A percentile compares a stretch with the other conserved stretches of the same genome.
Conservation (phyloP, 2,888 invertebrate species). For the Drosophila nr. fundita region DNA sequence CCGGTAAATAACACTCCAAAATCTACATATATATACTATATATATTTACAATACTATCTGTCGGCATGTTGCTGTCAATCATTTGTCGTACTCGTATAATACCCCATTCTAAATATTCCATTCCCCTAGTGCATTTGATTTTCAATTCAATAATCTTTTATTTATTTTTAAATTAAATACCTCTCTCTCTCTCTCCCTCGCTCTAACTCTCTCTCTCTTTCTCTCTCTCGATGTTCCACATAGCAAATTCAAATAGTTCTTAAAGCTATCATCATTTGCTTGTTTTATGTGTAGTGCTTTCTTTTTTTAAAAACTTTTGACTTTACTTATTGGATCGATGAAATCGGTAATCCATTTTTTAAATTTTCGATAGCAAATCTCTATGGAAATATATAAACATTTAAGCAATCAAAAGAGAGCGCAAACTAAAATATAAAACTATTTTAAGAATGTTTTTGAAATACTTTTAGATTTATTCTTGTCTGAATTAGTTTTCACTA, state of each 20-base stretch:
- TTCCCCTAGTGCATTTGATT: conserved; percentile 14
- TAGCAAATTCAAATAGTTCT: neutral
- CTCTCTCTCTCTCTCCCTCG: neutral
- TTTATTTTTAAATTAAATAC: neutral
- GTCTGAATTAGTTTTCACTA: neutral
- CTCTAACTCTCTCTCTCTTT: neutral
- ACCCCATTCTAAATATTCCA: conserved; percentile 6
- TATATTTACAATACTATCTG: conserved; percentile 27
- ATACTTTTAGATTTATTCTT: neutral
- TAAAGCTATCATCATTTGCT: conserved; percentile 14
- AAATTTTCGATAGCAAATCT: neutral
- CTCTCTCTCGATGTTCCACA: neutral
- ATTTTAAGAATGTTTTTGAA: neutral
- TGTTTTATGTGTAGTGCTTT: conserved; percentile 11
- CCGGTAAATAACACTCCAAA: conserved; percentile 65
- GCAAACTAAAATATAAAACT: neutral
- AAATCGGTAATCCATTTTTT: neutral
- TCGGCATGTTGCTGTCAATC: conserved; percentile 58
- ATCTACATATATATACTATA: conserved; percentile 21
- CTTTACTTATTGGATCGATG: too few species aligned
- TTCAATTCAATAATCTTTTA: neutral
- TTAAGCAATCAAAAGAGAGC: neutral
- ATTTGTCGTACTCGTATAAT: conserved; percentile 17
- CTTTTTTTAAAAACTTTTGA: neutral
- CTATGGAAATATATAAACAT: neutral